Evolutionary conservation across 23 tunicate species (phyloP).

Genomic region (Halocynthia aurantium): DNA sequence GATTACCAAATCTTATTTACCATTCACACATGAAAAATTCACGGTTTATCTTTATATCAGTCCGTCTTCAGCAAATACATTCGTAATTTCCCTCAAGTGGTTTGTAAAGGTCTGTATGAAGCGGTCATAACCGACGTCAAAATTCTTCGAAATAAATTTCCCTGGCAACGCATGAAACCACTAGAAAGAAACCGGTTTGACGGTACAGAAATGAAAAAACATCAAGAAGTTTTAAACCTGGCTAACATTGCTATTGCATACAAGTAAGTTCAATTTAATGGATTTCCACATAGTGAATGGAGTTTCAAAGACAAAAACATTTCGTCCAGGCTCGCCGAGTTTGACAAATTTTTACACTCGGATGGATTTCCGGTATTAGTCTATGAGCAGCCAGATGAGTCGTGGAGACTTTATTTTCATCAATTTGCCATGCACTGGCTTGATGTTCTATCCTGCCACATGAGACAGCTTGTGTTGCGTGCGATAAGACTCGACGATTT

Average conservation of each 20-base stretch:
- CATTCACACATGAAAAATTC: background rate
- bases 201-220: too few relatives aligned
- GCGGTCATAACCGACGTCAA: slow-evolving; percentile 5
- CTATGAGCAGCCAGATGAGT: background rate
- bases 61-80: slow-evolving; percentile 10
- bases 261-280: slow-evolving; percentile 3
- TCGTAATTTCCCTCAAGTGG: slow-evolving; percentile 2
- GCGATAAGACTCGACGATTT: background rate
- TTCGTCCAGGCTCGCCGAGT: slow-evolving; percentile 7
- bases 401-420: slow-evolving; percentile 17
- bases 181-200: background rate
- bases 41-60: background rate
- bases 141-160: background rate
- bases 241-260: slow-evolving; percentile 15
- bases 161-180: background rate
- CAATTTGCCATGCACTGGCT: slow-evolving; percentile 27
- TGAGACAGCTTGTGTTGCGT: slow-evolving; percentile 5
- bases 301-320: background rate
- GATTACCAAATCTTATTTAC: background rate
- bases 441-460: slow-evolving; percentile 15
- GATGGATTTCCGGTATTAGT: background rate
- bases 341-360: background rate
- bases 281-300: too few relatives aligned
- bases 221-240: slow-evolving; percentile 8
- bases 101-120: background rate